Percentiles rank a stretch among this genome's conserved stretches.
Conservation (phyloP, 2,797 vertebrate species). For the Vultur gryphus region DNA sequence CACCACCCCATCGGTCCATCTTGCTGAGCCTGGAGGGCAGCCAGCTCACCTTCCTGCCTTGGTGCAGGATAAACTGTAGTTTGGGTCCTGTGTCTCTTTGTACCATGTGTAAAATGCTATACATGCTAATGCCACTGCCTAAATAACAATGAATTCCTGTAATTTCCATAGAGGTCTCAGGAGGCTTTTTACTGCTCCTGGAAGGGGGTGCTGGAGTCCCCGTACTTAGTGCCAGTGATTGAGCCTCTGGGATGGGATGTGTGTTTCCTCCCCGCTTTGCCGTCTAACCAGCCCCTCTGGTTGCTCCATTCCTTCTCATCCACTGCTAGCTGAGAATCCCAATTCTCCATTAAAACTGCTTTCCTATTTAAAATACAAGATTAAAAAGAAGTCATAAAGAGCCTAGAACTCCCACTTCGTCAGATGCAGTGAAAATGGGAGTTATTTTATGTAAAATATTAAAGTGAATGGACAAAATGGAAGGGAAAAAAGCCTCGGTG, state of each 20-base stretch:
- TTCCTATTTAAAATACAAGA: not conserved
- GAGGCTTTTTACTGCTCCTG: not conserved
- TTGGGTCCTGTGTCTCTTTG: not conserved
- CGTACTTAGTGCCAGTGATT: not conserved
- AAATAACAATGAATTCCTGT: not conserved
- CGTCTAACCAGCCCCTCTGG: not conserved
- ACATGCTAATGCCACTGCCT: not conserved
- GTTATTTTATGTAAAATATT: not conserved
- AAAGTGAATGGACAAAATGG: not conserved
- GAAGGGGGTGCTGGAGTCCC: not conserved
- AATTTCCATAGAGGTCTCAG: not conserved
- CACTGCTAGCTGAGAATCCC: not conserved
- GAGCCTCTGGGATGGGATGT: not conserved
- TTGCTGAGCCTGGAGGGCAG: not conserved
- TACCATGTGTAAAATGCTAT: not conserved
- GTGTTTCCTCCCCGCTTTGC: not conserved
- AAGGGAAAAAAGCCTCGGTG: not conserved
- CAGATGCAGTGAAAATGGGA: not conserved
- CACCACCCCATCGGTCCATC: not conserved
- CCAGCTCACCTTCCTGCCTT: not conserved
- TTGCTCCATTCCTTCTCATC: not conserved
- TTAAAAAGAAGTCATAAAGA: not conserved
- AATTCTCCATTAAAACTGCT: not conserved
- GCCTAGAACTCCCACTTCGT: not conserved
- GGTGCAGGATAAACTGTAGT: not conserved